Conservation (phyloP, 2,888 invertebrate species). For the Aspidiotus destructor region DNA sequence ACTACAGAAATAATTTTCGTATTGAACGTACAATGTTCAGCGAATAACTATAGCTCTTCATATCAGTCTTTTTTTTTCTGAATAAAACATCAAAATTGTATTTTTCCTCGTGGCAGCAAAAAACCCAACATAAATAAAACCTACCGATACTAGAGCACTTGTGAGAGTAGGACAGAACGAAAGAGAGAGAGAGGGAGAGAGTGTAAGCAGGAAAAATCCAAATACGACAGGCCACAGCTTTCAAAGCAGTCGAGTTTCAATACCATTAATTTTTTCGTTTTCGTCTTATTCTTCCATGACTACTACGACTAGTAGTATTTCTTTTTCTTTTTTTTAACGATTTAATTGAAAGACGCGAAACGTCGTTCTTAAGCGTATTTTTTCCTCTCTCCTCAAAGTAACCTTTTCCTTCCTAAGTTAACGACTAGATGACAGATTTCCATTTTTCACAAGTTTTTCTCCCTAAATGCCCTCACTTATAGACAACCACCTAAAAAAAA, state of each 20-base stretch:
- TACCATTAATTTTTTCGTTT: slow-evolving; percentile 29
- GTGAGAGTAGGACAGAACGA: too few species aligned
- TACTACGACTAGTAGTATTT: not conserved
- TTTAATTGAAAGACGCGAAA: slow-evolving; percentile 33
- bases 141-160: slow-evolving; percentile 6
- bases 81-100: not conserved
- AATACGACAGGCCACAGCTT: slow-evolving; percentile 23
- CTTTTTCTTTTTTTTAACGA: slow-evolving; percentile 23
- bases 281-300: slow-evolving; percentile 1
- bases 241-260: slow-evolving; percentile 25
- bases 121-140: slow-evolving; percentile 4
- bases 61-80: not conserved
- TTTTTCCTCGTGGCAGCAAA: not conserved
- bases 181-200: slow-evolving; percentile 24
- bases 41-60: not conserved
- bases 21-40: too few species aligned
- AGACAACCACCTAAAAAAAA: slow-evolving; percentile 29
- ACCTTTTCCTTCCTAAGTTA: slow-evolving; percentile 29
- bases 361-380: slow-evolving; percentile 30
- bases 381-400: slow-evolving; percentile 24
- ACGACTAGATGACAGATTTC: slow-evolving; percentile 33
- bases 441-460: slow-evolving; percentile 32
- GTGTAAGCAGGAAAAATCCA: slow-evolving; percentile 24
- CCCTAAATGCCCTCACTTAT: slow-evolving; percentile 31
- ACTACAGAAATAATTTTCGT: too few species aligned